Evolutionary conservation across 2,113 vertebrate genomes (phyloP), one percentile per base, ranked within the genome.

Genomic region (Protomyctophum bolini): DNA sequence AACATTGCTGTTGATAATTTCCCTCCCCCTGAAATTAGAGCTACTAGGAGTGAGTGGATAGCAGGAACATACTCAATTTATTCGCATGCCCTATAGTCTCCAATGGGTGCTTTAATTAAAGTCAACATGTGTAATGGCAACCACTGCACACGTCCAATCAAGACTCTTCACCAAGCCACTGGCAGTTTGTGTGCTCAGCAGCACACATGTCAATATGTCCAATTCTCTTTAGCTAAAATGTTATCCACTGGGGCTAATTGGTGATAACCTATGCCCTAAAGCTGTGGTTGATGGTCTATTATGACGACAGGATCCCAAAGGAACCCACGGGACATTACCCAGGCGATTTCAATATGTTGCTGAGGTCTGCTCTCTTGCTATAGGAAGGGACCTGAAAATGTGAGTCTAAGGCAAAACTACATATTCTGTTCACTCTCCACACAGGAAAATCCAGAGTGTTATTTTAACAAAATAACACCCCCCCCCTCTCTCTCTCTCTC

Each of bases 151-250:
- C 33, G 41, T 58, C 59, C 71, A 59, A 76, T 82, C 58, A 77
- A 74, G 77, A 66, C 73, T 63, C 76, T 6, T 41, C 46, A 46
- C 46, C 51, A 15, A 33, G 46, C 68, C 72, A 80, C 66, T 68
- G 79, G 70, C 71, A 76, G 63, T 63, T 79, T 68, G 67, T 80
- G 79, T 80, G 70, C 71, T 84, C 73, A 84, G 79, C 76, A 83
- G 72, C 33, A 57, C 68, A 66, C 68, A 66, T 67, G 72, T 79
- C 68, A 9, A 79, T 86, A 77, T 65, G 62, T 81, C 49, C 60
- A 61, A 77, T 83, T 83, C 81, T 81, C 75, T 70, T 72, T 28
- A 55, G 58, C 46, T 73, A 55, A 75, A 71, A 83, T 63, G 75
- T 72, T 56, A 66, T 81, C 77, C 77, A 66, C 55, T 58, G 11